phyloP scores from a whole-genome alignment of 2,797 vertebrate species.

The Fringilla coelebs region DNA sequence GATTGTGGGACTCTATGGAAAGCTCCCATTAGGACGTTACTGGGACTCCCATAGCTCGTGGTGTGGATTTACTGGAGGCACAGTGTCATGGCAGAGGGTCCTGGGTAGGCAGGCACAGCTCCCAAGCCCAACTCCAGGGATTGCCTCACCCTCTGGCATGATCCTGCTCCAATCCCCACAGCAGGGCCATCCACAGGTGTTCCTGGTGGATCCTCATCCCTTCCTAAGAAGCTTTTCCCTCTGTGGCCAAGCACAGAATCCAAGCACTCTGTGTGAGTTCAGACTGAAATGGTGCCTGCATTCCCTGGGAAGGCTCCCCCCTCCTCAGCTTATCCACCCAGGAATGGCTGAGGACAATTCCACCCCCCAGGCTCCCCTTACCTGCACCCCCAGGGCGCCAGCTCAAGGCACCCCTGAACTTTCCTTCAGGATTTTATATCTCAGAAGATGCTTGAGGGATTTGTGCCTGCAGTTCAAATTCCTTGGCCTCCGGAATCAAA shows the following conservation, averaged over 20 bases:
- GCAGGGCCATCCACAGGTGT: background rate
- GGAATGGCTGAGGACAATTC: background rate
- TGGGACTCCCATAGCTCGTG: fast-evolving
- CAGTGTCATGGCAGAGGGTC: fast-evolving
- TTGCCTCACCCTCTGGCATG: fast-evolving
- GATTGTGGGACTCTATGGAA: background rate
- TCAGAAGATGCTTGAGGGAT: background rate
- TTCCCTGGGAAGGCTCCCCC: background rate
- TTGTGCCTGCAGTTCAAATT: conserved; percentile 12
- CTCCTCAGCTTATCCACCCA: background rate
- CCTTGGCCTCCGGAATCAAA: conserved; percentile 3
- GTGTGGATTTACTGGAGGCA: background rate
- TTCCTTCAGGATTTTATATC: background rate
- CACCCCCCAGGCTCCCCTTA: background rate
- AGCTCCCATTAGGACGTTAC: background rate
- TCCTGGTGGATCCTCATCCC: too few relatives aligned
- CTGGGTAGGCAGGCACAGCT: fast-evolving
- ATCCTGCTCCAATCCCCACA: background rate
- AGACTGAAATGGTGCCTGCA: background rate
- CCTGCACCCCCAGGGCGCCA: background rate
- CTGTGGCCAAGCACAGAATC: background rate
- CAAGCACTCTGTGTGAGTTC: background rate
- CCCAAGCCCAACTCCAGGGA: background rate
- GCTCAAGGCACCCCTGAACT: background rate
- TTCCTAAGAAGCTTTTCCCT: background rate